A percentile compares a stretch with the other conserved stretches of the same genome.
These are phyloP conservation scores for Echinops telfairi DNA, from an alignment of 2,113 vertebrate genomes.

Conservation along the genomic window DNA sequence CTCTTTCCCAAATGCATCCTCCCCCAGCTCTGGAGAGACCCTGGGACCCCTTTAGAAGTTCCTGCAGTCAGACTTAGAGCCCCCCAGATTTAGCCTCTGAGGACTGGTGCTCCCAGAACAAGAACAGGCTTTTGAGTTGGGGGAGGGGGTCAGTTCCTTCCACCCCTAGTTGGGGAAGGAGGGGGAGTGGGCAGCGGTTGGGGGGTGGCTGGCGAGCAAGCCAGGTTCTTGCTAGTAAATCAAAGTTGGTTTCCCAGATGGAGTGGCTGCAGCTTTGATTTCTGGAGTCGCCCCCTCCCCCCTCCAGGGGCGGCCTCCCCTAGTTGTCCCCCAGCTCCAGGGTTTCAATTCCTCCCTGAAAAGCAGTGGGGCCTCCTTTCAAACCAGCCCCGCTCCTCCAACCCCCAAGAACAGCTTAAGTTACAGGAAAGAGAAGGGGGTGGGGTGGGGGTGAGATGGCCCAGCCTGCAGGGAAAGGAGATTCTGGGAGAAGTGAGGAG, in stretches of 20 bases:
- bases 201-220: constrained; percentile 17
- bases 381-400: constrained; percentile 84
- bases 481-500: constrained; percentile 63
- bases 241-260: constrained; percentile 82
- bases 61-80: neutral
- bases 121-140: constrained; percentile 36
- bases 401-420: constrained; percentile 88
- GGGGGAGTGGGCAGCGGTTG: neutral
- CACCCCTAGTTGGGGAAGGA: constrained; percentile 40
- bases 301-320: constrained; percentile 70
- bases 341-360: constrained; percentile 90
- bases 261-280: constrained; percentile 84
- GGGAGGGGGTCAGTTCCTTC: neutral
- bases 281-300: constrained; percentile 80
- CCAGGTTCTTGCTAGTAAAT: constrained; percentile 81
- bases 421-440: constrained; percentile 88
- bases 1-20: neutral
- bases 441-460: constrained; percentile 76
- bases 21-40: neutral
- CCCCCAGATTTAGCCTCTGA: neutral
- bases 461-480: constrained; percentile 60
- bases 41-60: neutral
- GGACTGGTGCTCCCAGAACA: constrained; percentile 20
- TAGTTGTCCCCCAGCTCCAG: constrained; percentile 80
- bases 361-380: constrained; percentile 88